Conservation (phyloP, 2,113 vertebrate genomes). For the Promerops cafer region DNA sequence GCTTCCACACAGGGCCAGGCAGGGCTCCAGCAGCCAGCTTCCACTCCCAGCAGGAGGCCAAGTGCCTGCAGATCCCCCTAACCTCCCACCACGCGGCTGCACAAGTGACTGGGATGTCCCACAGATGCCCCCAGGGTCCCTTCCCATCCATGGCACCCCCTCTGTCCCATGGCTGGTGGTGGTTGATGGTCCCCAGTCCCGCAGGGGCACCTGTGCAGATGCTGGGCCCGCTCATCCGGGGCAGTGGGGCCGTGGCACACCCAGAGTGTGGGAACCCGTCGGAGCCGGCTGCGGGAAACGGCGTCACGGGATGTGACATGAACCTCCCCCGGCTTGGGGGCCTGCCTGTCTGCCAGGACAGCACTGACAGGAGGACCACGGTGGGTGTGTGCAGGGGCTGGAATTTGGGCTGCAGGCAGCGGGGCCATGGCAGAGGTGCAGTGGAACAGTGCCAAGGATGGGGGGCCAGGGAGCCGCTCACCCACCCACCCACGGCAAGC, state of each 20-base stretch:
- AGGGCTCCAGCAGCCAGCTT: neutral
- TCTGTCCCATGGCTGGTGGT: rapidly evolving
- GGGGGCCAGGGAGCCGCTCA: neutral
- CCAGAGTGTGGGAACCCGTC: rapidly evolving
- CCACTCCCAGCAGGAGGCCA: neutral
- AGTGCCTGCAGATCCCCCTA: neutral
- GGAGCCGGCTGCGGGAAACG: rapidly evolving
- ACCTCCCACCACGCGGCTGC: neutral
- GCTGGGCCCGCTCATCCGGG: rapidly evolving
- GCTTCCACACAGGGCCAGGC: neutral
- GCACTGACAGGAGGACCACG: rapidly evolving
- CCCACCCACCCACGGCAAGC: neutral
- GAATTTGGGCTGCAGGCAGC: rapidly evolving
- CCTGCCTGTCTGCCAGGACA: neutral
- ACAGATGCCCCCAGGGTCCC: neutral
- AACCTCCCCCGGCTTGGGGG: rapidly evolving
- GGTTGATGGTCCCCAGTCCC: rapidly evolving
- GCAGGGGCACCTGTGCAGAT: rapidly evolving
- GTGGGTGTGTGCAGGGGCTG: rapidly evolving
- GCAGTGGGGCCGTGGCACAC: rapidly evolving
- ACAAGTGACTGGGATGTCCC: rapidly evolving
- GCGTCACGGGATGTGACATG: rapidly evolving
- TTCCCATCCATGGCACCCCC: neutral
- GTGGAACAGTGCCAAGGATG: neutral
- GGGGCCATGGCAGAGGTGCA: neutral